Percentiles rank a stretch among this genome's conserved stretches.
phyloP scores from a whole-genome alignment of 1,140 invertebrate genomes.

The Drosophila equinoxialis region DNA sequence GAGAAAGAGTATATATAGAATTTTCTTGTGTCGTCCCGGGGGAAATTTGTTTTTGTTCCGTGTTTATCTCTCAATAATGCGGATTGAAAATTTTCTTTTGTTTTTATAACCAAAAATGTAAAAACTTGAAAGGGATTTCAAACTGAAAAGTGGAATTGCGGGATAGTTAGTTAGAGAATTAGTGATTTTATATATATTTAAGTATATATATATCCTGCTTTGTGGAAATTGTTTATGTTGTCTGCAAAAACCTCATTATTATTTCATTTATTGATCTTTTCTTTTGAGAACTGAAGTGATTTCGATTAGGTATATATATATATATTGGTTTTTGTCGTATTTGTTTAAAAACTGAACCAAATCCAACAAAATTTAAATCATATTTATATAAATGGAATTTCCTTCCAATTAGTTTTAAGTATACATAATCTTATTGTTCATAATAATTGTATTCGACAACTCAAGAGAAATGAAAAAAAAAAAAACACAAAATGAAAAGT shows the following conservation, averaged over 20 bases:
- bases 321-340: slow-evolving; percentile 2
- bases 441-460: slow-evolving; percentile 47
- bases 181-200: neutral
- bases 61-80: slow-evolving; percentile 32
- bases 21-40: slow-evolving; percentile 64
- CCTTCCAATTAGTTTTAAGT: slow-evolving; percentile 6
- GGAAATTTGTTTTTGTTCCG: slow-evolving; percentile 45
- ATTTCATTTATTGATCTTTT: slow-evolving; percentile 21
- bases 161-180: slow-evolving; percentile 3
- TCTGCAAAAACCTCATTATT: slow-evolving; percentile 13
- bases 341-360: neutral
- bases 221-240: slow-evolving; percentile 43
- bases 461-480: slow-evolving; percentile 45
- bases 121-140: neutral
- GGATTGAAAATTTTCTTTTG: slow-evolving; percentile 34
- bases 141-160: slow-evolving; percentile 1
- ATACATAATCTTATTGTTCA: slow-evolving; percentile 5
- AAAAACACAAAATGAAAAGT: slow-evolving; percentile 52
- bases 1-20: slow-evolving; percentile 65
- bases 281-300: slow-evolving; percentile 47
- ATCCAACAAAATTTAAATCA: slow-evolving; percentile 23
- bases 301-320: slow-evolving; percentile 28
- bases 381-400: slow-evolving; percentile 10
- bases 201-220: slow-evolving; percentile 57
- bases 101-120: slow-evolving; percentile 7